Base-by-base conservation (phyloP, 2,113 vertebrate species). In the Pavo muticus region DNA sequence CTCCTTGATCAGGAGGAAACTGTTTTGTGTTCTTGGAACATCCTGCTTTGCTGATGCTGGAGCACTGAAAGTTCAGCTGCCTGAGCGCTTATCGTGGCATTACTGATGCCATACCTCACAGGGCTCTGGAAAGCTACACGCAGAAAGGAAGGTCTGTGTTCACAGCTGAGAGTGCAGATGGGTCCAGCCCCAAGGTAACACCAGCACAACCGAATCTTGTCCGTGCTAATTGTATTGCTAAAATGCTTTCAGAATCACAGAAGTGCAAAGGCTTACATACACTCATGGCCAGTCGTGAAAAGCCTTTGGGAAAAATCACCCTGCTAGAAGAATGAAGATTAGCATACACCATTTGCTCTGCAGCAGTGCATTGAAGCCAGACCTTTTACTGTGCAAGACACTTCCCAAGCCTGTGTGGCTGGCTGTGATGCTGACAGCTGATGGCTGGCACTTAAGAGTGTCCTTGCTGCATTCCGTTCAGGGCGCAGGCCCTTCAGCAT, bases 21-120 rank as follows among this genome's bases (percentile, higher is more conserved):
- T 67, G 23, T 37, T 45, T 35, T 35, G 45, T 80, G 13, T 15
- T 77, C 11, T 19, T 60, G n/a, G 35, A 32, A 25, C 29, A 9
- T 59, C 20, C 27, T 45, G 3, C n/a, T 70, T 30, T 21, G 10
- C 14, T 1, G 2, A 27, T 0, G 0, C 0, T 1, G 56, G 40
- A 83, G n/a, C 44, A 14, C 30, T 37, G 37, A 50, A 76, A 65
- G 35, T 4, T 18, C n/a, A 76, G 18, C 40, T 0, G 3, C 29
- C 37, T 23, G 39, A 73, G n/a, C 27, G 17, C 64, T 89, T 0
- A 5, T 32, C 27, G 8, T 10, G 24, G 3, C 7, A 3, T 89
- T 57, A 44, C 17, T 21, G 17, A 40, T 0, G 0, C 14, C 0
- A 0, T 25, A 29, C 9, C 63, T 47, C 30, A n/a, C 23, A 61